phyloP scores from a whole-genome alignment of 2,797 vertebrate genomes.

The Enteromius treurensis region DNA sequence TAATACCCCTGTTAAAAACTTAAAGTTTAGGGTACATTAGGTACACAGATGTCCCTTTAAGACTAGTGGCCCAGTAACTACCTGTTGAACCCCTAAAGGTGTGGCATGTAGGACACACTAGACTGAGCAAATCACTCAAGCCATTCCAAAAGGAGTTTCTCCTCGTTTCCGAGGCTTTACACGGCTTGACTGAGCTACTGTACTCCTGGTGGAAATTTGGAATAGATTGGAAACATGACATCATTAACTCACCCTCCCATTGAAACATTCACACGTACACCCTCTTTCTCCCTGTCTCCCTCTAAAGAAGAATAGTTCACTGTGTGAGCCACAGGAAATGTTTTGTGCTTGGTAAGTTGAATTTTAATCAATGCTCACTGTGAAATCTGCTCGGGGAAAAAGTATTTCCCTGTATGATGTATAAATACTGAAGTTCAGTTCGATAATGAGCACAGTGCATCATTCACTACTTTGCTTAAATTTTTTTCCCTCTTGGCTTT shows the following conservation, averaged over 20 bases:
- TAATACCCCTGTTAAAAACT: neutral
- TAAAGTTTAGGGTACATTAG: neutral
- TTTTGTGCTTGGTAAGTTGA: neutral
- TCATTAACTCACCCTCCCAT: constrained; percentile 42
- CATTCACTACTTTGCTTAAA: constrained; percentile 44
- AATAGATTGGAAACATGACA: constrained; percentile 19
- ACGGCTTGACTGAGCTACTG: constrained; percentile 21
- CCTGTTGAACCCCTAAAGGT: neutral
- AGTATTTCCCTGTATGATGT: constrained; percentile 18
- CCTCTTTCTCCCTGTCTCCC: constrained; percentile 15
- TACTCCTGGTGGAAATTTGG: constrained; percentile 38
- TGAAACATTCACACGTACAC: constrained; percentile 45
- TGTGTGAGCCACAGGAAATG: constrained; percentile 23
- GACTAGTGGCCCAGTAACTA: neutral
- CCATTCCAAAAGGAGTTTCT: neutral
- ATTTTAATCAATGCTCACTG: constrained; percentile 30
- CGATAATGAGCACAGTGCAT: constrained; percentile 26
- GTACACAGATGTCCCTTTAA: neutral
- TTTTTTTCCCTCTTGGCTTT: constrained; percentile 49
- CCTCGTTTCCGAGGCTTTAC: neutral
- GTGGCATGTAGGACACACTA: neutral
- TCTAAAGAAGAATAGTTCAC: constrained; percentile 36
- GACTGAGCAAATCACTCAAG: constrained; percentile 18
- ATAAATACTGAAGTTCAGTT: constrained; percentile 26
- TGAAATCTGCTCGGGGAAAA: constrained; percentile 5